These are phyloP conservation scores for Mus spicilegus DNA, from an alignment of 2,113 vertebrate species.

Conservation along the genomic window DNA sequence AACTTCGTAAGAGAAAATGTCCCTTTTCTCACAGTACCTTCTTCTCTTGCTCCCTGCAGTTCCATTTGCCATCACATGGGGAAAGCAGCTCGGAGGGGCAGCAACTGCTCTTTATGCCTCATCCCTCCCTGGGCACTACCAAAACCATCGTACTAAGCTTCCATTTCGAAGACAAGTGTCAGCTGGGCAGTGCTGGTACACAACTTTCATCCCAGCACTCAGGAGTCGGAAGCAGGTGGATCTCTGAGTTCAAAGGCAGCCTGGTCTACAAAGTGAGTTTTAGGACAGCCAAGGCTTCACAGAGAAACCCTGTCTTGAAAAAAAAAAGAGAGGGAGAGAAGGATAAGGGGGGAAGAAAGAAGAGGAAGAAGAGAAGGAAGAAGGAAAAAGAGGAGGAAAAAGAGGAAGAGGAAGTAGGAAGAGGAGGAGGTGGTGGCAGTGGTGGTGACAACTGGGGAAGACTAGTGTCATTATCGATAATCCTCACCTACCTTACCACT, in stretches of 20 bases:
- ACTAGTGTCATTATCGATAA: not conserved
- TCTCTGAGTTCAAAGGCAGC: not conserved
- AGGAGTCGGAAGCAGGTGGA: not conserved
- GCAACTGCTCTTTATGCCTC: too few relatives aligned
- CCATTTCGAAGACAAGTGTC: not conserved
- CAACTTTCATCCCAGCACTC: not conserved
- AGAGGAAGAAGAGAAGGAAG: accelerated
- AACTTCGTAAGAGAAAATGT: not conserved
- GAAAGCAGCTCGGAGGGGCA: not conserved
- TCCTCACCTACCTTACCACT: not conserved
- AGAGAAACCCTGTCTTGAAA: not conserved
- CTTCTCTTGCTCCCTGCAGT: not conserved
- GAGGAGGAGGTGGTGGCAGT: not conserved
- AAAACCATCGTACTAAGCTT: not conserved
- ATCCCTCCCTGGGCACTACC: not conserved
- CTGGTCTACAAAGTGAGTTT: not conserved
- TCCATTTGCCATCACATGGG: not conserved
- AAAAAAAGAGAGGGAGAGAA: not conserved
- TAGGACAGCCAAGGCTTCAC: not conserved
- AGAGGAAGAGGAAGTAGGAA: not conserved
- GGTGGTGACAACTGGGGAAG: not conserved
- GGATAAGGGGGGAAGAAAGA: too few relatives aligned
- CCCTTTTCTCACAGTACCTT: slow-evolving; percentile 4
- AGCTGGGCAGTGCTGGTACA: not conserved
- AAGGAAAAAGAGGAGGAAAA: accelerated